Conservation (phyloP, 1,140 invertebrate species). For the Megathymus violae region DNA sequence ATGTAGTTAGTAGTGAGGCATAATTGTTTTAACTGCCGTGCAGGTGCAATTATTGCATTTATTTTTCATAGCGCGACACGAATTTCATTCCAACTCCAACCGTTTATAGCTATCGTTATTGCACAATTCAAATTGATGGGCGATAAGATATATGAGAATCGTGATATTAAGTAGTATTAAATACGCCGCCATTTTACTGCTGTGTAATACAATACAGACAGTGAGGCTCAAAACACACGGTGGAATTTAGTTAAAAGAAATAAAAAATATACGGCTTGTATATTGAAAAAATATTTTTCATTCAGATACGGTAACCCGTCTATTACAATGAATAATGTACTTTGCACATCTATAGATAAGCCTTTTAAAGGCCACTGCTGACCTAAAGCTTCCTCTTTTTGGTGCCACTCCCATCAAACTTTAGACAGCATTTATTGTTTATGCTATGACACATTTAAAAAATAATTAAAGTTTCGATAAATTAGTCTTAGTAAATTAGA, state of each 20-base stretch:
- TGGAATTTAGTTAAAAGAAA: background rate
- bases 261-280: background rate
- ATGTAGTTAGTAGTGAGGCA: constrained; percentile 30
- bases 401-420: too few relatives aligned
- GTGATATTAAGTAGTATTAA: background rate
- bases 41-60: constrained; percentile 43
- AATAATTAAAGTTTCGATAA: too few relatives aligned
- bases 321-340: too few relatives aligned
- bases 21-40: constrained; percentile 30
- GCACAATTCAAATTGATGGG: constrained; percentile 10
- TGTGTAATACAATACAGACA: background rate
- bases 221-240: too few relatives aligned
- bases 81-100: constrained; percentile 20
- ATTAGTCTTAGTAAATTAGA: too few relatives aligned
- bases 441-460: too few relatives aligned
- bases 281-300: too few relatives aligned
- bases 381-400: too few relatives aligned
- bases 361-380: too few relatives aligned
- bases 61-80: constrained; percentile 28
- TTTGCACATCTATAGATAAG: too few relatives aligned
- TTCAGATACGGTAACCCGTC: too few relatives aligned
- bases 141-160: constrained; percentile 1
- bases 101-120: constrained; percentile 15
- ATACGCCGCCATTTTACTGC: background rate
- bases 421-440: too few relatives aligned